These are phyloP conservation scores for Neocrepidodera transversa DNA, from an alignment of 2,888 invertebrate species.

Conservation along the genomic window DNA sequence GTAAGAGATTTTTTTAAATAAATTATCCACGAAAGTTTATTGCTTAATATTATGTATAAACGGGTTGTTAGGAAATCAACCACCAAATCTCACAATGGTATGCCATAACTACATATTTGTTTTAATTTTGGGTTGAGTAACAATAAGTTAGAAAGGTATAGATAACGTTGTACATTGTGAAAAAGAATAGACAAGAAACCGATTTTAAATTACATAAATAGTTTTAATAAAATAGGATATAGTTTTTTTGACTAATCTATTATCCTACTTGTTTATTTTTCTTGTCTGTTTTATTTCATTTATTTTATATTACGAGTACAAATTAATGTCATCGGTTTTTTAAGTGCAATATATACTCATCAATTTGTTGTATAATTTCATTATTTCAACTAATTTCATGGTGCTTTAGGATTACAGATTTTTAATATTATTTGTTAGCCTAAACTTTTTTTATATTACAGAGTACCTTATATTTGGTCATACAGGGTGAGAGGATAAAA, in stretches of 20 bases:
- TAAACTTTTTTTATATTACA: conserved; percentile 11
- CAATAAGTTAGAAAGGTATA: background rate
- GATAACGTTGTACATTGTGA: background rate
- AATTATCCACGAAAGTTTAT: no score
- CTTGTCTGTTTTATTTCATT: conserved; percentile 1
- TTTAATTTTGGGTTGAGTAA: background rate
- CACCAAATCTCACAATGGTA: conserved; percentile 7
- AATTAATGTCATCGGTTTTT: conserved; percentile 16
- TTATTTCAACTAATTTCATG: conserved; percentile 22
- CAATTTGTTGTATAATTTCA: conserved; percentile 32
- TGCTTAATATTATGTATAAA: no score
- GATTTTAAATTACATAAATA: no score
- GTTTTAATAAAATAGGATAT: no score
- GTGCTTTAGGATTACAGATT: conserved; percentile 28
- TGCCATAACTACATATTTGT: conserved; percentile 1
- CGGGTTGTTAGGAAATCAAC: no score
- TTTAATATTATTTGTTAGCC: conserved; percentile 16
- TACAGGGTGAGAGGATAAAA: background rate
- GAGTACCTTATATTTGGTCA: conserved; percentile 13
- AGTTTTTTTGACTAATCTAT: no score
- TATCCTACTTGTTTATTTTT: no score
- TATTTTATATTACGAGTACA: conserved; percentile 29
- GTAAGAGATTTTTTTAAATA: no score
- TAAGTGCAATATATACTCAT: conserved; percentile 29
- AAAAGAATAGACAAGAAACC: no score